These are phyloP conservation scores for Harpegnathos saltator DNA, from an alignment of 1,140 invertebrate genomes.

Conservation along the genomic window DNA sequence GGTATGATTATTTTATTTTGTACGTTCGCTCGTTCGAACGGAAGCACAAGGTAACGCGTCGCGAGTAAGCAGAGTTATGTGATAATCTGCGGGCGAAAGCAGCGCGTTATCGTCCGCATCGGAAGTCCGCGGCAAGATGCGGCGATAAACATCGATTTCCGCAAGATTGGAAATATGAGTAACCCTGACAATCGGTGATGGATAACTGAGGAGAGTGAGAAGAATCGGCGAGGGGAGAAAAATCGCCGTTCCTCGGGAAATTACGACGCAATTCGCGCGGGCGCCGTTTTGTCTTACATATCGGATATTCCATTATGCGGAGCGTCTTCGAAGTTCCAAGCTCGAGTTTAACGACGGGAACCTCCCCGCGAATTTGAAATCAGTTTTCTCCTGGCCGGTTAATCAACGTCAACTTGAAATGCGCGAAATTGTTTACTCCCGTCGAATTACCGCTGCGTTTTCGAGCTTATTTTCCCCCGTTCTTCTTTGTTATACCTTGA, in stretches of 20 bases:
- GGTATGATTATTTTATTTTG: conserved; percentile 11
- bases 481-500: no score
- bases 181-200: neutral
- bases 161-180: neutral
- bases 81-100: neutral
- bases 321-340: no score
- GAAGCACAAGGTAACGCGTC: conserved; percentile 5
- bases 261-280: neutral
- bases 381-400: no score
- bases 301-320: neutral
- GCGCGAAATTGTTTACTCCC: no score
- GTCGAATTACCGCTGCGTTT: no score
- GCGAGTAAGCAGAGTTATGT: neutral
- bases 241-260: neutral
- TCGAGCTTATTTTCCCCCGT: no score
- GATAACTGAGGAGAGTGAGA: neutral
- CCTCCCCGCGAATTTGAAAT: no score
- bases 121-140: neutral
- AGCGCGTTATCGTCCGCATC: conserved; percentile 5
- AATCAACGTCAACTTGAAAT: no score
- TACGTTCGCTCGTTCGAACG: neutral
- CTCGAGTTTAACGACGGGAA: neutral
- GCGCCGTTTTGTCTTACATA: neutral
- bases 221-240: neutral
- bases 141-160: conserved; percentile 19